Evolutionary conservation across 2,888 invertebrate species (phyloP).

Genomic region (Leucoma salicis): DNA sequence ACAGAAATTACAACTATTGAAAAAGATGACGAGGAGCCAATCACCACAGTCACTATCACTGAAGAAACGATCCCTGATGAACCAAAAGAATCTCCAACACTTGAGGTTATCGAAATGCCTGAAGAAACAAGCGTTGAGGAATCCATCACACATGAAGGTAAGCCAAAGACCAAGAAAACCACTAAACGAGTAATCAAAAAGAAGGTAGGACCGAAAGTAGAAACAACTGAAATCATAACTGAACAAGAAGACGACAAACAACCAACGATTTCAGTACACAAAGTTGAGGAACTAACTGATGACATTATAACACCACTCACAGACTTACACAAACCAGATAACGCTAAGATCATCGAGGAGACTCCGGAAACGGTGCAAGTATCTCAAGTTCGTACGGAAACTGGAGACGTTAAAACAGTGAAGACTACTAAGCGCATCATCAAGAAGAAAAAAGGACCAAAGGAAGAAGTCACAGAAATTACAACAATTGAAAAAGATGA

Average conservation of each 20-base stretch:
- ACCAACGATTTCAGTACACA: constrained; percentile 16
- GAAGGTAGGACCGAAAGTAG: constrained; percentile 23
- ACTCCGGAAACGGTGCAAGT: constrained; percentile 8
- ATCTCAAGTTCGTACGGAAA: constrained; percentile 12
- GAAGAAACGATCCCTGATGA: constrained; percentile 48
- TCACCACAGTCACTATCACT: constrained; percentile 41
- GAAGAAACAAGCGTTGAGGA: constrained; percentile 30
- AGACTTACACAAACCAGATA: constrained; percentile 2
- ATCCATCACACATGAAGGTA: constrained; percentile 16
- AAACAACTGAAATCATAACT: constrained; percentile 33
- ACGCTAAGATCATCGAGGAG: constrained; percentile 6
- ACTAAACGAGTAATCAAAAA: constrained; percentile 43
- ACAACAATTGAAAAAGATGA: constrained; percentile 23
- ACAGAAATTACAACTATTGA: constrained; percentile 25
- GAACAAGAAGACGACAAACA: constrained; percentile 22
- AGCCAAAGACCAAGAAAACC: constrained; percentile 21
- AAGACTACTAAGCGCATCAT: constrained; percentile 34
- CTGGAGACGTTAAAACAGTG: constrained; percentile 17
- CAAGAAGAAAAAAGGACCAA: constrained; percentile 25
- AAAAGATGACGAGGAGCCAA: constrained; percentile 20
- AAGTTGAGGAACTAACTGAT: constrained; percentile 10
- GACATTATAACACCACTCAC: constrained; percentile 9
- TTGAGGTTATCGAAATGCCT: constrained; percentile 28
- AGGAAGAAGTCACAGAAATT: constrained; percentile 25
- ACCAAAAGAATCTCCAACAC: constrained; percentile 8